phyloP scores from a whole-genome alignment of 2,888 invertebrate genomes.

The Steinernema carpocapsae region DNA sequence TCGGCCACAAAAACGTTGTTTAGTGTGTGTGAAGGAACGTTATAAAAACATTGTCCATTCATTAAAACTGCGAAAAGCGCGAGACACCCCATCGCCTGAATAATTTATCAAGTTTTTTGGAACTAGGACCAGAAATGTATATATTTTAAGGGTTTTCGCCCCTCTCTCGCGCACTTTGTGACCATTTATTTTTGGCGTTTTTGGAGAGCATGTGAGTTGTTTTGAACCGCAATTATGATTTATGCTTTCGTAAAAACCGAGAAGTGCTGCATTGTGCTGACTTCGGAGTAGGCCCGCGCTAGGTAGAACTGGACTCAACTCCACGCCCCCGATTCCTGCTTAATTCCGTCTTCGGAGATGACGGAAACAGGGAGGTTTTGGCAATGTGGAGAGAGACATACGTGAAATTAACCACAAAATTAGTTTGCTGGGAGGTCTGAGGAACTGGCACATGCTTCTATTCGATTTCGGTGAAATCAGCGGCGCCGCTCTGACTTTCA shows the following conservation, averaged over 20 bases:
- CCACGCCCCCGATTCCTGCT: not conserved
- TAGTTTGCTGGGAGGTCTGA: not conserved
- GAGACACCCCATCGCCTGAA: constrained; percentile 17
- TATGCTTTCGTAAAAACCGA: not conserved
- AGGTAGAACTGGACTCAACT: not conserved
- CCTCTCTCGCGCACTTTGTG: not conserved
- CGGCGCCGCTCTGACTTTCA: not conserved
- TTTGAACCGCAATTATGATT: constrained; percentile 15
- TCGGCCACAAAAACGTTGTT: too few relatives aligned
- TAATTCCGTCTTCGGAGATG: not conserved
- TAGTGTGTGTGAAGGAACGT: not conserved
- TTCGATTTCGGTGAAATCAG: constrained; percentile 26
- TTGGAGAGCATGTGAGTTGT: not conserved
- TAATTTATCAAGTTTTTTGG: constrained; percentile 23
- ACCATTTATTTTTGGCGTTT: constrained; percentile 7
- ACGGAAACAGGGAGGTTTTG: not conserved
- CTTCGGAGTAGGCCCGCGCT: not conserved
- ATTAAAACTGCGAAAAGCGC: not conserved
- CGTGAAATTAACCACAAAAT: constrained; percentile 4
- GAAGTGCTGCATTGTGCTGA: not conserved
- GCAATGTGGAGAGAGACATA: not conserved
- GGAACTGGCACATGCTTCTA: not conserved
- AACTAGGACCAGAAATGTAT: constrained; percentile 23
- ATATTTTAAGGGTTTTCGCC: constrained; percentile 9
- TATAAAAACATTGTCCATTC: constrained; percentile 20